These are phyloP conservation scores for Halyomorpha halys DNA, from an alignment of 1,140 invertebrate species.

Conservation along the genomic window DNA sequence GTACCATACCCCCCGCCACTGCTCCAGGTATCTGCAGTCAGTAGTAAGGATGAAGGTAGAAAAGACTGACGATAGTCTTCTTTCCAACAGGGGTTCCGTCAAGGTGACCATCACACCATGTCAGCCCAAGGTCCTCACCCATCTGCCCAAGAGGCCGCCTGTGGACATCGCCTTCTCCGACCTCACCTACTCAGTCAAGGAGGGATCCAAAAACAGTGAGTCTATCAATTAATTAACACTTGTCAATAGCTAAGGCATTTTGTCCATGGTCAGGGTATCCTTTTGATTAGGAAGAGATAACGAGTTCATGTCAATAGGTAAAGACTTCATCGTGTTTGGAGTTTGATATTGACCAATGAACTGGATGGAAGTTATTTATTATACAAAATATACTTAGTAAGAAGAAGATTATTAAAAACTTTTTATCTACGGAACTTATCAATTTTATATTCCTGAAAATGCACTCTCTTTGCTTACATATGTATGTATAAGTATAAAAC, in stretches of 20 bases:
- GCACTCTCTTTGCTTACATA: too few relatives aligned
- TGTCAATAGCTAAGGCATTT: too few relatives aligned
- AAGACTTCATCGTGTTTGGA: too few relatives aligned
- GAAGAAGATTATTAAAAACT: too few relatives aligned
- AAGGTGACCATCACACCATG: conserved; percentile 33
- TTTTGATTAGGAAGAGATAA: neutral
- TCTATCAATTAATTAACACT: conserved; percentile 34
- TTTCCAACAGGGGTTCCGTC: conserved; percentile 27
- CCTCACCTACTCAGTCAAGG: conserved; percentile 72
- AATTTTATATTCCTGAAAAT: too few relatives aligned
- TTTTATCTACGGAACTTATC: too few relatives aligned
- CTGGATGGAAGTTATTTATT: too few relatives aligned
- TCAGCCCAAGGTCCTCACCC: conserved; percentile 63
- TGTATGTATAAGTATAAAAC: too few relatives aligned
- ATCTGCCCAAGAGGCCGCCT: conserved; percentile 71
- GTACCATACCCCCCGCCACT: neutral
- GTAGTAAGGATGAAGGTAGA: conserved; percentile 12
- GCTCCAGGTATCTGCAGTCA: neutral
- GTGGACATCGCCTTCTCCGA: conserved; percentile 80
- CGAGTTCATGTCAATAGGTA: too few relatives aligned
- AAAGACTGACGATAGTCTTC: conserved; percentile 21
- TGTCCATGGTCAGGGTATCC: neutral
- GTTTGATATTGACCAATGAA: too few relatives aligned
- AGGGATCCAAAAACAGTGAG: conserved; percentile 69
- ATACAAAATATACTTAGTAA: too few relatives aligned